phyloP scores from a whole-genome alignment of 1,140 invertebrate genomes.

The Acarapis woodi region DNA sequence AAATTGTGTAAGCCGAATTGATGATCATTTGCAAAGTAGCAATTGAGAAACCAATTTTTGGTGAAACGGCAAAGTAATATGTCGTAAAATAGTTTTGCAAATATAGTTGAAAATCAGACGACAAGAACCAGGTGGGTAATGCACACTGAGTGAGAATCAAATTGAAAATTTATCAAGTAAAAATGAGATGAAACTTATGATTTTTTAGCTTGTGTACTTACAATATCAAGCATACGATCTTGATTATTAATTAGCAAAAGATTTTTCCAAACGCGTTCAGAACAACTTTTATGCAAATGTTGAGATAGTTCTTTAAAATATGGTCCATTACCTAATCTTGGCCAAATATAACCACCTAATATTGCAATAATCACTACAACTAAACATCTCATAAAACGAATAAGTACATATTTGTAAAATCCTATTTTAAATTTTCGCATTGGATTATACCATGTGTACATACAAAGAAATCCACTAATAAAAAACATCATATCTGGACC shows the following conservation, averaged over 20 bases:
- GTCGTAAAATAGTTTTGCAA: not conserved
- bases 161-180: no score
- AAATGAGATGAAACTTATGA: no score
- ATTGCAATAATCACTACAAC: not conserved
- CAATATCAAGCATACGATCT: not conserved
- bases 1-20: not conserved
- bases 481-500: no score
- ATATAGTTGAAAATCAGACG: not conserved
- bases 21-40: not conserved
- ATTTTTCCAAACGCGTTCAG: not conserved
- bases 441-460: no score
- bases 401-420: no score
- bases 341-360: not conserved
- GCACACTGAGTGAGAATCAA: not conserved
- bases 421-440: no score
- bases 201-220: no score
- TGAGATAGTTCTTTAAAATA: not conserved
- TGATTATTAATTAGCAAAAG: not conserved
- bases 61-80: not conserved
- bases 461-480: no score
- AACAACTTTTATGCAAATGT: not conserved
- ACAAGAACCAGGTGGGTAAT: not conserved
- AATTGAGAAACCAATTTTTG: not conserved
- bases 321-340: not conserved
- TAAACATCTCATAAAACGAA: no score